A percentile compares a stretch with the other conserved stretches of the same genome.
phyloP scores from a whole-genome alignment of 2,797 vertebrate genomes.

The Tympanoctomys barrerae region DNA sequence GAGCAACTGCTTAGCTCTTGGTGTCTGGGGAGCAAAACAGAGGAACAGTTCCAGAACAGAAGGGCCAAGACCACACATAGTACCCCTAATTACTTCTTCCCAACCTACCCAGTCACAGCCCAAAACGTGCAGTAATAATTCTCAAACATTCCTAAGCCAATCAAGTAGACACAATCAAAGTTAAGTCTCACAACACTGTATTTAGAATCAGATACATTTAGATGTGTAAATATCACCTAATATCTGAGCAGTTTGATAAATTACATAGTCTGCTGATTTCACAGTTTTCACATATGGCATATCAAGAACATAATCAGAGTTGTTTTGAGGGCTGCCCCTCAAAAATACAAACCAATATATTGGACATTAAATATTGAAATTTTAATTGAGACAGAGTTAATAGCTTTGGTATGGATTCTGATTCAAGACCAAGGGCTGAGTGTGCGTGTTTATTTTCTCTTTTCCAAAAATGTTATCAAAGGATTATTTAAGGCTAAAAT shows the following conservation, averaged over 20 bases:
- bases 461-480: not conserved
- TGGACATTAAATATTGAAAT: not conserved
- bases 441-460: constrained; percentile 1
- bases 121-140: not conserved
- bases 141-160: not conserved
- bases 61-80: not conserved
- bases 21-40: not conserved
- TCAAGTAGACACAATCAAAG: not conserved
- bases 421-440: not conserved
- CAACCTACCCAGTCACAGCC: not conserved
- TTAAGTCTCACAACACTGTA: not conserved
- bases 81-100: not conserved
- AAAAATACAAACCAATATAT: constrained; percentile 20
- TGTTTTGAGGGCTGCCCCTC: not conserved
- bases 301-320: not conserved
- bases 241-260: not conserved
- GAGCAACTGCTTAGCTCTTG: not conserved
- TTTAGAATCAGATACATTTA: not conserved
- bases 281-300: not conserved
- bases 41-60: not conserved
- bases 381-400: constrained; percentile 26
- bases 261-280: not conserved
- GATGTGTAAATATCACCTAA: not conserved
- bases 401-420: not conserved
- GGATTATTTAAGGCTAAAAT: not conserved